Percentiles rank a stretch among this genome's conserved stretches.
Conservation (phyloP, 2,888 invertebrate species). For the Rhopalosiphum nymphaeae region DNA sequence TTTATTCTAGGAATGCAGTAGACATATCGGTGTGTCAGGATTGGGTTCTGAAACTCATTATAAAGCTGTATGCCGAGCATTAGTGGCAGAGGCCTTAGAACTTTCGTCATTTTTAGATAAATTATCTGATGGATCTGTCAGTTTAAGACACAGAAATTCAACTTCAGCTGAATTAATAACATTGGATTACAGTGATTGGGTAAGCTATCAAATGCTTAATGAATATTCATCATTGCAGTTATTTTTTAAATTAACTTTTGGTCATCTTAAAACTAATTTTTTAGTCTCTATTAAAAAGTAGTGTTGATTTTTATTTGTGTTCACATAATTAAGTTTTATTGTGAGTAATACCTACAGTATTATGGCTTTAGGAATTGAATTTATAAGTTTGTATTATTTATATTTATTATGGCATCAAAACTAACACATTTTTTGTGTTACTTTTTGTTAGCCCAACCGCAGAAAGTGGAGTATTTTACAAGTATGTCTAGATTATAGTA, state of each 20-base stretch:
- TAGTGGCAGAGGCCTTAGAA: slow-evolving; percentile 92
- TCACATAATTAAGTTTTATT: slow-evolving; percentile 44
- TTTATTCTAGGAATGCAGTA: slow-evolving; percentile 72
- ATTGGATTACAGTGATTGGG: slow-evolving; percentile 92
- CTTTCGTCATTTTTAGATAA: slow-evolving; percentile 90
- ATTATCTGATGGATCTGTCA: slow-evolving; percentile 80
- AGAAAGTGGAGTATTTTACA: slow-evolving; percentile 84
- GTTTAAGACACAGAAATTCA: slow-evolving; percentile 77
- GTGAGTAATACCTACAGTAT: background rate
- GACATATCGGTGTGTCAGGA: slow-evolving; percentile 71
- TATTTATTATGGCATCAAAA: slow-evolving; percentile 44
- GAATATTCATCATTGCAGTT: background rate
- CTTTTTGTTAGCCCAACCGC: slow-evolving; percentile 76
- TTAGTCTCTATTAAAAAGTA: background rate
- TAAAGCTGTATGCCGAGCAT: slow-evolving; percentile 91
- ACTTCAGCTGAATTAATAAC: slow-evolving; percentile 82
- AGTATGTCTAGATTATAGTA: slow-evolving; percentile 74
- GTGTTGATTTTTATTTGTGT: slow-evolving; percentile 1
- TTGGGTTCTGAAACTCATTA: slow-evolving; percentile 84
- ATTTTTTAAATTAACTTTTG: background rate
- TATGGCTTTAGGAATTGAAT: slow-evolving; percentile 44
- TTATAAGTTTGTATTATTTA: slow-evolving; percentile 31
- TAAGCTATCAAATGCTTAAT: slow-evolving; percentile 71
- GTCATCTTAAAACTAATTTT: slow-evolving; percentile 8
- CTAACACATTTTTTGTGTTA: slow-evolving; percentile 57